These are phyloP conservation scores for Brachypalpus laphriformis DNA, from an alignment of 2,888 invertebrate genomes.

Conservation along the genomic window DNA sequence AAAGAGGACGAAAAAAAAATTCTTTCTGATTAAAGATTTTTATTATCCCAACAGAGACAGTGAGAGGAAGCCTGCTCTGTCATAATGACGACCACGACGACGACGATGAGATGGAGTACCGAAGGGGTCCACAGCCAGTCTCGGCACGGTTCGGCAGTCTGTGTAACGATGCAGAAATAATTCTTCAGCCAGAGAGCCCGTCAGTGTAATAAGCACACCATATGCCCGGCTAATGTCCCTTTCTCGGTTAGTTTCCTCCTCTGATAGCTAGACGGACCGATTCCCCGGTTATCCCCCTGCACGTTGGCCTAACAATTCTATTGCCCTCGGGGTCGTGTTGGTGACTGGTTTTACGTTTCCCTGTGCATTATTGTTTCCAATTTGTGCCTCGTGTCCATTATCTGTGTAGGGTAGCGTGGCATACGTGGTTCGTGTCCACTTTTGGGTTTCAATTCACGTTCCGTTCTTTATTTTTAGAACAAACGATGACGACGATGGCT, in stretches of 20 bases:
- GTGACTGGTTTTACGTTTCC: slow-evolving; percentile 55
- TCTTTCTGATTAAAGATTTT: slow-evolving; percentile 67
- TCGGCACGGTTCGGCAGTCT: slow-evolving; percentile 37
- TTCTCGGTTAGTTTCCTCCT: slow-evolving; percentile 43
- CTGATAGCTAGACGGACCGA: neutral
- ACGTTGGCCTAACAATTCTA: slow-evolving; percentile 45
- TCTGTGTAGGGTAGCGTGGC: slow-evolving; percentile 23
- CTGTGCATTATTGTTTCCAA: slow-evolving; percentile 69
- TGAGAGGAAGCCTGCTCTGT: slow-evolving; percentile 14
- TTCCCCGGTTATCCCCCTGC: neutral
- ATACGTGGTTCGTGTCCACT: slow-evolving; percentile 58
- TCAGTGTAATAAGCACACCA: slow-evolving; percentile 72
- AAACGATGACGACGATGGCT: slow-evolving; percentile 7
- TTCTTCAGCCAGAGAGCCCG: slow-evolving; percentile 43
- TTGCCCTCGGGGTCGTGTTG: slow-evolving; percentile 53
- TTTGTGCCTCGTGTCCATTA: slow-evolving; percentile 72
- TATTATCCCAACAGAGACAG: slow-evolving; percentile 17
- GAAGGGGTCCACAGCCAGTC: slow-evolving; percentile 29
- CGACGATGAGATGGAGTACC: neutral
- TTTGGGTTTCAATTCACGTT: slow-evolving; percentile 63
- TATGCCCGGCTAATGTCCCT: slow-evolving; percentile 71
- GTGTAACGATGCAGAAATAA: slow-evolving; percentile 73
- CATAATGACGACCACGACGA: slow-evolving; percentile 13
- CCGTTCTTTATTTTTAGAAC: slow-evolving; percentile 39
- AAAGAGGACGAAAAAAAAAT: slow-evolving; percentile 21